phyloP scores from a whole-genome alignment of 2,113 vertebrate species.

The Microcebus jonahi region DNA sequence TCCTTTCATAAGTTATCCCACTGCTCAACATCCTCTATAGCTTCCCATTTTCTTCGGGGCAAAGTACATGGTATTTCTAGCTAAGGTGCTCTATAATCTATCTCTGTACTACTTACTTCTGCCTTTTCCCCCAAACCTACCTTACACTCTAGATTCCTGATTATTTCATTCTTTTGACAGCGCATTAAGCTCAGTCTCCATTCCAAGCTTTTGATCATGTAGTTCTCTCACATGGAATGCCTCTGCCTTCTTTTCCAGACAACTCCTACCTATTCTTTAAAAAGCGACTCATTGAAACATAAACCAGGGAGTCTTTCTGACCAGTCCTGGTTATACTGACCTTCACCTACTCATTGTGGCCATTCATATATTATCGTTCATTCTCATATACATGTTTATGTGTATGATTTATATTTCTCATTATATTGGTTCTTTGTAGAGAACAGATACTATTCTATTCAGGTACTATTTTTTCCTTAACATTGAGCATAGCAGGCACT shows the following conservation, averaged over 20 bases:
- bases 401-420: slow-evolving; percentile 15
- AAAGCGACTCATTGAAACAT: neutral
- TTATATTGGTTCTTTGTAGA: neutral
- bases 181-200: neutral
- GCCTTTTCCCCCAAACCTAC: neutral
- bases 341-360: neutral
- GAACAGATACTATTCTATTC: neutral
- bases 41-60: neutral
- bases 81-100: neutral
- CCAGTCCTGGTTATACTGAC: neutral
- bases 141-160: neutral
- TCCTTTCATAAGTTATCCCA: neutral
- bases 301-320: neutral
- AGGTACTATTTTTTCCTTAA: neutral
- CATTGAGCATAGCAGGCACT: neutral
- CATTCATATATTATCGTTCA: neutral
- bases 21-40: neutral
- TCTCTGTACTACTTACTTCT: neutral
- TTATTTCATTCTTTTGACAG: neutral
- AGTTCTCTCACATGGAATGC: neutral
- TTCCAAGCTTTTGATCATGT: neutral
- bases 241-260: neutral
- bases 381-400: neutral
- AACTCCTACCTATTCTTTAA: neutral
- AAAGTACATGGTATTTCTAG: neutral